Base-by-base conservation (phyloP, 2,113 vertebrate genomes). In the Xiphophorus hellerii region DNA sequence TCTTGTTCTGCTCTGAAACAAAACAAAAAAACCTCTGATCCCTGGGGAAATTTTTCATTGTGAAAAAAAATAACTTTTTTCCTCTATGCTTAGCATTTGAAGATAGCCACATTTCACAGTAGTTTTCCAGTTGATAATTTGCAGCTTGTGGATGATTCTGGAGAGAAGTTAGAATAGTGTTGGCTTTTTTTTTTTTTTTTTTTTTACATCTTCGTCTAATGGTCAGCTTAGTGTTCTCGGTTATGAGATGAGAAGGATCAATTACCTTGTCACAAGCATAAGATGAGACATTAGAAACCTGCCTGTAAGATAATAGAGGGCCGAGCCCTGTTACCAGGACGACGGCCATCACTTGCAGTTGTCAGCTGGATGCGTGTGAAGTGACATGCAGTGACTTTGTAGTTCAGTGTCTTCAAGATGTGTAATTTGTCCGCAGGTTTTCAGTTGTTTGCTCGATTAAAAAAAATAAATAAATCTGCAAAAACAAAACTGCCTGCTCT, bases 321-420 rank as follows among this genome's bases (percentile, higher is more conserved):
- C 35, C 2, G 10, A 76, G 54, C 27, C 63, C 73, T 9, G 74
- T 89, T 84, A 75, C 83, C 62, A 86, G 87, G 79, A 84, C 79
- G 35, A 90, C 84, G 29, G 30, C 54, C 65, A 77, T 84, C 62
- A 82, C 82, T 77, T 11, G 60, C n/a, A 54, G 60, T 62, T 35
- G 64, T 81, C 72, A 88, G 63, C 69, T 70, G 66, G 54, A 71
- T 37, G 61, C 78, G 54, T 80, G 58, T 62, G 44, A 74, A 77
- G 33, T 72, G 75, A 77, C 84, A 80, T 27, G 35, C 73, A 81
- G 66, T 61, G 66, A 73, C 37, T 77, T 82, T 13, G 29, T 67
- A 68, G 60, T 66, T 79, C 3, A 62, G 42, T 60, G 37, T 76
- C 67, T 66, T 74, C 15, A 42, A 61, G 54, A 78, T 63, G 62